Conservation (phyloP, 2,888 invertebrate genomes). For the Molanna angustata region DNA sequence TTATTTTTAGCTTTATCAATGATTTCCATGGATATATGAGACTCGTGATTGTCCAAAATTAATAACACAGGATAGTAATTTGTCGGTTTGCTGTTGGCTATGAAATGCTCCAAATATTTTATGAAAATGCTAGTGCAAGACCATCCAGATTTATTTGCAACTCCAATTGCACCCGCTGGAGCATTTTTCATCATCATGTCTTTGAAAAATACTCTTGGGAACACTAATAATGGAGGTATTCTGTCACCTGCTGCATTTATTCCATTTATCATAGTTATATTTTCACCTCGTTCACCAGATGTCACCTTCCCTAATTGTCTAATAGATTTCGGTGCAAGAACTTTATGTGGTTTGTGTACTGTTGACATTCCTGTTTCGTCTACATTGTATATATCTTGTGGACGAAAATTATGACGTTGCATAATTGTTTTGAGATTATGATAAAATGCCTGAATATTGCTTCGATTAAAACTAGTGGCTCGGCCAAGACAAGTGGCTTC, state of each 20-base stretch:
- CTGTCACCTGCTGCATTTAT: background rate
- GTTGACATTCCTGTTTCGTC: conserved; percentile 2
- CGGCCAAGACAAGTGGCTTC: background rate
- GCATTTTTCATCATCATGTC: background rate
- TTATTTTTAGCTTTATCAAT: background rate
- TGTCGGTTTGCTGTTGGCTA: background rate
- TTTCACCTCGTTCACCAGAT: background rate
- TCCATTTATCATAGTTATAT: background rate
- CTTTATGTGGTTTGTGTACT: background rate
- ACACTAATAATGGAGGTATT: background rate
- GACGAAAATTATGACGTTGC: background rate
- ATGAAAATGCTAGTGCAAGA: background rate
- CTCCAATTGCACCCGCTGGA: background rate
- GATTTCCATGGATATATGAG: background rate
- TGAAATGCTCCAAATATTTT: background rate
- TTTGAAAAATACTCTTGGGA: background rate
- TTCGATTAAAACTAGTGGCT: background rate
- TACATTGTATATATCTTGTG: background rate
- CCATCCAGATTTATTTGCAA: background rate
- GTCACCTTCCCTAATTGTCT: background rate
- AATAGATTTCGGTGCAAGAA: background rate
- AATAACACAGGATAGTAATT: background rate
- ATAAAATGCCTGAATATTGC: background rate
- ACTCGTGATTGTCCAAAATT: conserved; percentile 2
- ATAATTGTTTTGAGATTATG: background rate